phyloP scores from a whole-genome alignment of 2,888 invertebrate genomes.

The Xylota segnis region DNA sequence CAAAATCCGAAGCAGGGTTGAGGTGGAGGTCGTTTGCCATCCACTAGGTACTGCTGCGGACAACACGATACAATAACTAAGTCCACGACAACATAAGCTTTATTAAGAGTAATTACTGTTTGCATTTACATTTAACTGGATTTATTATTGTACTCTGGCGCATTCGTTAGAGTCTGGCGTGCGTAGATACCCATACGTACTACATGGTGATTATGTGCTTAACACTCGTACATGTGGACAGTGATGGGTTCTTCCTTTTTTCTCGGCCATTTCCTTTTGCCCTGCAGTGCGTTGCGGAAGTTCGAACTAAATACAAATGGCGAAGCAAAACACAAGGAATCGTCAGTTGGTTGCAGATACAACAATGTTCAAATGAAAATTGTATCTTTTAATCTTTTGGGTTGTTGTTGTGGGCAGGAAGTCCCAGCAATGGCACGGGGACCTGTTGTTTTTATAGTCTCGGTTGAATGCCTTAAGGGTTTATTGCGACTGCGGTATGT shows the following conservation, averaged over 20 bases:
- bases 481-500: background rate
- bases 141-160: slow-evolving; percentile 35
- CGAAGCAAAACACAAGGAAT: background rate
- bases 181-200: slow-evolving; percentile 38
- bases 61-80: slow-evolving; percentile 13
- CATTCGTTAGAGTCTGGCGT: slow-evolving; percentile 33
- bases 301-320: background rate
- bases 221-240: slow-evolving; percentile 12
- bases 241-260: background rate
- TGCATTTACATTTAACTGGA: slow-evolving; percentile 61
- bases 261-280: background rate
- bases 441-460: slow-evolving; percentile 24
- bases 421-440: slow-evolving; percentile 15
- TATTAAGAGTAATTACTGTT: slow-evolving; percentile 64
- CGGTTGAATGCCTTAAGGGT: slow-evolving; percentile 27
- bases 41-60: background rate
- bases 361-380: slow-evolving; percentile 9
- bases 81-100: slow-evolving; percentile 38
- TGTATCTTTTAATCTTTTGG: slow-evolving; percentile 6
- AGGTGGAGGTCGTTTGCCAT: slow-evolving; percentile 36
- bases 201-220: slow-evolving; percentile 13
- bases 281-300: background rate
- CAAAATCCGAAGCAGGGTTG: slow-evolving; percentile 8
- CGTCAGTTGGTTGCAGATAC: background rate
- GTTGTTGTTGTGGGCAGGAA: slow-evolving; percentile 1